phyloP scores from a whole-genome alignment of 2,113 vertebrate genomes.

The Colaptes auratus region DNA sequence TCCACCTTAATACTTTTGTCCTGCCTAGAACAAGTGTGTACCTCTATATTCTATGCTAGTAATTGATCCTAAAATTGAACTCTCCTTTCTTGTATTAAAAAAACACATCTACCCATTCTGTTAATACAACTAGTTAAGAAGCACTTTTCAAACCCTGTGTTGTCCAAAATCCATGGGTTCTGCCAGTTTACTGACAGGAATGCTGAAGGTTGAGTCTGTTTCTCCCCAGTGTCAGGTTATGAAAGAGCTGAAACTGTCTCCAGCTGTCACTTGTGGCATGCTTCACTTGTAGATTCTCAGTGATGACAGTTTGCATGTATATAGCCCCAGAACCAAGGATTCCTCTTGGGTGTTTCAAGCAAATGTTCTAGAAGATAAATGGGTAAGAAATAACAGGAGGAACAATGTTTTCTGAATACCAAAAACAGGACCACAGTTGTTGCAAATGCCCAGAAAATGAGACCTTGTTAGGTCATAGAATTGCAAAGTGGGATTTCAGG shows the following conservation, averaged over 20 bases:
- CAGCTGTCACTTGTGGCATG: not conserved
- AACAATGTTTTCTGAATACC: not conserved
- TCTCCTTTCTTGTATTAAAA: not conserved
- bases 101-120: fast-evolving
- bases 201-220: not conserved
- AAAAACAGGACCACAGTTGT: not conserved
- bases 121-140: not conserved
- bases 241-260: not conserved
- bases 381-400: not conserved
- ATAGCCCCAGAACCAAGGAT: not conserved
- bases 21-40: not conserved
- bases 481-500: not conserved
- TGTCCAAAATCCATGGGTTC: not conserved
- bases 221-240: not conserved
- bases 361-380: not conserved
- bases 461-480: not conserved
- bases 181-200: not conserved
- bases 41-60: not conserved
- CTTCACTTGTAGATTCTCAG: not conserved
- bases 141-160: not conserved
- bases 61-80: not conserved
- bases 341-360: not conserved
- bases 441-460: not conserved
- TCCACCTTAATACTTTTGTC: not conserved
- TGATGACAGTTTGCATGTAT: not conserved